Evolutionary conservation across 2,113 vertebrate genomes (phyloP).

Genomic region (Myodes glareolus): DNA sequence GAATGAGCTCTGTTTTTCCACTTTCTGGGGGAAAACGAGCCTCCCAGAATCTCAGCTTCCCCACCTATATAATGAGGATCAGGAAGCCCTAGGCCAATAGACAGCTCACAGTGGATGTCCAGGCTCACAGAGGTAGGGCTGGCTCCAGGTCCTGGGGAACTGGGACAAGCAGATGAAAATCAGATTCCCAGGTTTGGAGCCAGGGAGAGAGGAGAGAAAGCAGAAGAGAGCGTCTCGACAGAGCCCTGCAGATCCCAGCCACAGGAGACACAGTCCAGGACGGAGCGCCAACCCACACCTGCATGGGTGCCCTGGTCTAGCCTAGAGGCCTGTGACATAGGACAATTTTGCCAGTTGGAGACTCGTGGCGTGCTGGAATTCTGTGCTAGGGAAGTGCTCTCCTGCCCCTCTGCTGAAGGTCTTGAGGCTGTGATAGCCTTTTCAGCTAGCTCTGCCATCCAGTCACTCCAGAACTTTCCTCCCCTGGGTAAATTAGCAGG

Average conservation of each 20-base stretch:
- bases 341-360: conserved; percentile 66
- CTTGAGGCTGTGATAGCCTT: not conserved
- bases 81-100: rapidly evolving
- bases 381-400: conserved; percentile 51
- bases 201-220: no score
- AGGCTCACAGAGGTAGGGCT: rapidly evolving
- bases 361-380: conserved; percentile 37
- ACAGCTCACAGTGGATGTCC: rapidly evolving
- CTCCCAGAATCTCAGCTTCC: not conserved
- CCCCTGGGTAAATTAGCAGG: conserved; percentile 61
- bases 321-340: conserved; percentile 38
- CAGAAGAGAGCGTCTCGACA: not conserved
- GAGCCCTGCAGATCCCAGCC: not conserved
- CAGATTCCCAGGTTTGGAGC: no score
- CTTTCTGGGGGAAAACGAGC: no score
- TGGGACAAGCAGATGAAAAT: rapidly evolving
- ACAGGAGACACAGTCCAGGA: not conserved
- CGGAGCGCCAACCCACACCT: not conserved
- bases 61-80: not conserved
- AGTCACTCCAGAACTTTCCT: conserved; percentile 11
- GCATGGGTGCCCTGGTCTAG: conserved; percentile 58
- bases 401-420: not conserved
- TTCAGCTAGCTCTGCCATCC: not conserved
- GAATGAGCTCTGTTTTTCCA: not conserved
- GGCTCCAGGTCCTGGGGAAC: rapidly evolving